Evolutionary conservation across 2,113 vertebrate genomes (phyloP), one percentile per base, ranked within the genome.

Genomic region (Psettodes erumei): DNA sequence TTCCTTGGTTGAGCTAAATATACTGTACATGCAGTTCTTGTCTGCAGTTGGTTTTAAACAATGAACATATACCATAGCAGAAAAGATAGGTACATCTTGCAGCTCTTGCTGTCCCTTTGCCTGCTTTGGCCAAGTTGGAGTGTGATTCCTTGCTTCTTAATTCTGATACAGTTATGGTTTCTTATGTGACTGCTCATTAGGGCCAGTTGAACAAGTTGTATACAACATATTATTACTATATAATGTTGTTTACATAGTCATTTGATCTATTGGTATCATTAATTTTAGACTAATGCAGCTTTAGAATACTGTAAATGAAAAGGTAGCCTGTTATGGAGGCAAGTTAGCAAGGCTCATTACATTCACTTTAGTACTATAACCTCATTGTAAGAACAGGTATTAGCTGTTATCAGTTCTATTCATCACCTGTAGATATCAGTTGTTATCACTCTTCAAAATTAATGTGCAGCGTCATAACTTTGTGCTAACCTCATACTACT

Each of bases 331-430:
- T n/a, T n/a, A n/a, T n/a, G n/a, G n/a, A n/a, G n/a, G n/a, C n/a
- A n/a, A n/a, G n/a, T n/a, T n/a, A n/a, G n/a, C n/a, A n/a, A n/a
- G n/a, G n/a, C n/a, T n/a, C n/a, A n/a, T n/a, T 64, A 45, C 9
- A 15, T 18, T 43, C 37, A 45, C 18, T 25, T 45, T n/a, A 13
- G 53, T 30, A n/a, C n/a, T n/a, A n/a, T n/a, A n/a, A n/a, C 67
- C 55, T 66, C 4, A 55, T 71, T 56, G n/a, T 58, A 47, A 42
- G 23, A 58, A 27, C 74, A 23, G 32, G 7, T 28, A 53, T 48
- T n/a, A n/a, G 32, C 42, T 35, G 3, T 75, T 51, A 43, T 65
- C 40, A 9, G 21, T n/a, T n/a, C n/a, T n/a, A n/a, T n/a, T n/a
- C n/a, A n/a, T n/a, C n/a, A n/a, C n/a, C n/a, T n/a, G n/a, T n/a